Evolutionary conservation across 2,113 vertebrate genomes (phyloP).

Genomic region (Istiophorus platypterus): DNA sequence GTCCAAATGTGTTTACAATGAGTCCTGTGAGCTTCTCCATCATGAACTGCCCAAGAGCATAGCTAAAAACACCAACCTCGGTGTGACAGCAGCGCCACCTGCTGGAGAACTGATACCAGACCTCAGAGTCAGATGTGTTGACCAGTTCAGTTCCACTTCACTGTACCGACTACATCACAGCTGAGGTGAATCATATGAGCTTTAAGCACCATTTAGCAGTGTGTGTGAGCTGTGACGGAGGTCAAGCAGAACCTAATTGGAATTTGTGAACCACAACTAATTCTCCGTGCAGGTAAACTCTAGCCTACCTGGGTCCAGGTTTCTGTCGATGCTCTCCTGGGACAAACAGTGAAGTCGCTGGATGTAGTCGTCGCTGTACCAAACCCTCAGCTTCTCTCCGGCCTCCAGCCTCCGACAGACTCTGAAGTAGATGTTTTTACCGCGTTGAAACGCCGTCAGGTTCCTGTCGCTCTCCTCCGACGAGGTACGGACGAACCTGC

Average conservation of each 20-base stretch:
- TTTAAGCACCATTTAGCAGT: too few relatives aligned
- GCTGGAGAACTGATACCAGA: background rate
- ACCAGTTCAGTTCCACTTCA: background rate
- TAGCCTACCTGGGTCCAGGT: constrained; percentile 79
- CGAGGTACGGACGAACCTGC: constrained; percentile 92
- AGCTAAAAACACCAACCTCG: background rate
- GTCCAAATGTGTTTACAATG: too few relatives aligned
- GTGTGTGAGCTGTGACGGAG: too few relatives aligned
- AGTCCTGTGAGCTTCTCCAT: too few relatives aligned
- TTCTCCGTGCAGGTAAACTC: too few relatives aligned
- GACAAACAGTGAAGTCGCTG: constrained; percentile 90
- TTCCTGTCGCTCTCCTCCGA: constrained; percentile 92
- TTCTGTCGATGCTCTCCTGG: constrained; percentile 90
- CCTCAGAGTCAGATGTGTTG: background rate
- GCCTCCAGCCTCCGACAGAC: constrained; percentile 87
- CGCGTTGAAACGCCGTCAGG: constrained; percentile 93
- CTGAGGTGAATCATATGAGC: background rate
- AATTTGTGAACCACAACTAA: too few relatives aligned
- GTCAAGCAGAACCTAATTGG: too few relatives aligned
- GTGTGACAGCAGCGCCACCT: constrained; percentile 9
- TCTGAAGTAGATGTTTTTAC: constrained; percentile 92
- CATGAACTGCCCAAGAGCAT: background rate
- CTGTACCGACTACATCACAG: background rate
- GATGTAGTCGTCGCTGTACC: constrained; percentile 96
- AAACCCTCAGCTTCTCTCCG: constrained; percentile 91